Evolutionary conservation across 1,140 invertebrate genomes (phyloP).

Genomic region (Trypoxylus dichotomus): DNA sequence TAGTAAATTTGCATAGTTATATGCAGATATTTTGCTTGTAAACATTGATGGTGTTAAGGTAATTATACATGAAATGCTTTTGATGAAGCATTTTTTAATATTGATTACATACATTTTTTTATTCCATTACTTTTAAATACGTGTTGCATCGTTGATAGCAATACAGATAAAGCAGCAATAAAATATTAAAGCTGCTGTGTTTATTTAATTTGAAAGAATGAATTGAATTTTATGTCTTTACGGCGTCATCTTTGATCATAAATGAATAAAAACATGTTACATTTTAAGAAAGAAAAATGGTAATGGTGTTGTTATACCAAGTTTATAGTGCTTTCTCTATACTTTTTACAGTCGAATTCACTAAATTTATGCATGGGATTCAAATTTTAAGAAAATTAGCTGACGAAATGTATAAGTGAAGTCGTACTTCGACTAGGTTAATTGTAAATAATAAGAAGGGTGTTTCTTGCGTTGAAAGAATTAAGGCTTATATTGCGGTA

Average conservation of each 20-base stretch:
- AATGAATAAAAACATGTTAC: neutral
- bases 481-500: no score
- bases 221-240: neutral
- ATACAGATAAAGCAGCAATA: no score
- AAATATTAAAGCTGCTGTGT: neutral
- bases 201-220: neutral
- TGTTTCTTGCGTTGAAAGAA: no score
- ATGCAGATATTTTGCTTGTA: neutral
- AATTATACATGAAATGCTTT: neutral
- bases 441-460: no score
- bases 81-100: neutral
- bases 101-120: neutral
- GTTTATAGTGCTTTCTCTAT: neutral
- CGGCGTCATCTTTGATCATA: neutral
- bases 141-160: neutral
- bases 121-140: neutral
- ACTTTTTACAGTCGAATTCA: neutral
- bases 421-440: no score
- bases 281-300: neutral
- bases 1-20: neutral
- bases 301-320: neutral
- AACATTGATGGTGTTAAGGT: neutral
- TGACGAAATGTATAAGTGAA: no score
- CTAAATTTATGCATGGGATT: no score
- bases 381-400: no score